These are phyloP conservation scores for Stigmatopora argus DNA, from an alignment of 2,113 vertebrate species.

Conservation along the genomic window DNA sequence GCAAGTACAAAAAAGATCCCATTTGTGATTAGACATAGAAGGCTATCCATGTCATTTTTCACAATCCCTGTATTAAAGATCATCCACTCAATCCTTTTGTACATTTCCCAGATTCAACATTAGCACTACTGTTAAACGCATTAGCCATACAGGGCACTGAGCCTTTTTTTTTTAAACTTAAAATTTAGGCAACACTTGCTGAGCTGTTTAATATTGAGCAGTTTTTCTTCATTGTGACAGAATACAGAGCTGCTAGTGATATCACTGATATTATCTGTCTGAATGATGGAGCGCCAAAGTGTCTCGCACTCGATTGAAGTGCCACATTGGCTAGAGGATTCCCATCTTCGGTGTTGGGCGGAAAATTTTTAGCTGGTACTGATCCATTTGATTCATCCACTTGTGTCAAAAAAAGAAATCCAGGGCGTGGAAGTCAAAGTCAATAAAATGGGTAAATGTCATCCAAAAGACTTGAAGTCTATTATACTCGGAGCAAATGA, in stretches of 20 bases:
- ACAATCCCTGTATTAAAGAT: constrained; percentile 19
- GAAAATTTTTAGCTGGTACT: constrained; percentile 38
- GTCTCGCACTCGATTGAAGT: constrained; percentile 49
- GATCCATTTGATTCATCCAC: constrained; percentile 55
- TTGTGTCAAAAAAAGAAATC: constrained; percentile 19
- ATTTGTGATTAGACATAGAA: constrained; percentile 29
- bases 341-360: constrained; percentile 34
- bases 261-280: constrained; percentile 50
- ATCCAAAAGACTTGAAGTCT: constrained; percentile 51
- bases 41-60: constrained; percentile 28
- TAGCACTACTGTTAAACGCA: constrained; percentile 51
- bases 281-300: constrained; percentile 32
- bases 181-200: constrained; percentile 56
- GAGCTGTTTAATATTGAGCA: constrained; percentile 51
- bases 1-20: constrained; percentile 42
- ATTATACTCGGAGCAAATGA: constrained; percentile 48
- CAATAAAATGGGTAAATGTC: constrained; percentile 55
- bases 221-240: constrained; percentile 48
- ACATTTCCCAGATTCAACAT: constrained; percentile 24
- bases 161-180: constrained; percentile 45
- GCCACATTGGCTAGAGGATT: constrained; percentile 35
- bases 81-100: constrained; percentile 5
- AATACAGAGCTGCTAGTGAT: constrained; percentile 27
- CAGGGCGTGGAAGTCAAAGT: constrained; percentile 40
- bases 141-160: constrained; percentile 29